Evolutionary conservation across 2,797 vertebrate genomes (phyloP).

Genomic region (Thalassophryne amazonica): DNA sequence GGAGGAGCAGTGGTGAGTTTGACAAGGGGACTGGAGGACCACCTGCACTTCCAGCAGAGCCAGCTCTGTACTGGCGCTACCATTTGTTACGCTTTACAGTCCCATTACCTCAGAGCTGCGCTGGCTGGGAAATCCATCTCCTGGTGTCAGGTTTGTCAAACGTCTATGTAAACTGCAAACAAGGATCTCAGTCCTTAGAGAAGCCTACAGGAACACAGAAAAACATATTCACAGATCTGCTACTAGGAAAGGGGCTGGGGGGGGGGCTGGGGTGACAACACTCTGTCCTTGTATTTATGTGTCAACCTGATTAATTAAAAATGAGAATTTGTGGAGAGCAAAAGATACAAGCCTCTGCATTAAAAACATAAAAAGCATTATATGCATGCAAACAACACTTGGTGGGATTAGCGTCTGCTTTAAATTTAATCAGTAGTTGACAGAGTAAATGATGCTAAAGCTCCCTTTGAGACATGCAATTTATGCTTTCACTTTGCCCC

Average conservation of each 20-base stretch:
- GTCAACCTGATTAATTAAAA: conserved; percentile 10
- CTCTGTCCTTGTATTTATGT: conserved; percentile 4
- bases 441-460: conserved; percentile 32
- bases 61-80: conserved; percentile 57
- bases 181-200: conserved; percentile 21
- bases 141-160: conserved; percentile 71
- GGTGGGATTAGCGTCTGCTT: conserved; percentile 29
- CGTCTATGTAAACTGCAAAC: conserved; percentile 45
- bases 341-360: conserved; percentile 18
- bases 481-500: too few relatives aligned
- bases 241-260: too few relatives aligned
- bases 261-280: too few relatives aligned
- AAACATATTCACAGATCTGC: too few relatives aligned
- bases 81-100: conserved; percentile 73
- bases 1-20: conserved; percentile 62
- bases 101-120: conserved; percentile 69
- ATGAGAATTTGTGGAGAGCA: conserved; percentile 10
- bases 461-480: too few relatives aligned
- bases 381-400: conserved; percentile 31
- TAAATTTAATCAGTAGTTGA: conserved; percentile 51
- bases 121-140: conserved; percentile 75
- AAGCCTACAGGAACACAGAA: conserved; percentile 12
- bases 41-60: conserved; percentile 70
- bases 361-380: conserved; percentile 41
- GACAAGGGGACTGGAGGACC: conserved; percentile 58